phyloP scores from a whole-genome alignment of 2,888 invertebrate genomes.

The Dryomyza anilis region DNA sequence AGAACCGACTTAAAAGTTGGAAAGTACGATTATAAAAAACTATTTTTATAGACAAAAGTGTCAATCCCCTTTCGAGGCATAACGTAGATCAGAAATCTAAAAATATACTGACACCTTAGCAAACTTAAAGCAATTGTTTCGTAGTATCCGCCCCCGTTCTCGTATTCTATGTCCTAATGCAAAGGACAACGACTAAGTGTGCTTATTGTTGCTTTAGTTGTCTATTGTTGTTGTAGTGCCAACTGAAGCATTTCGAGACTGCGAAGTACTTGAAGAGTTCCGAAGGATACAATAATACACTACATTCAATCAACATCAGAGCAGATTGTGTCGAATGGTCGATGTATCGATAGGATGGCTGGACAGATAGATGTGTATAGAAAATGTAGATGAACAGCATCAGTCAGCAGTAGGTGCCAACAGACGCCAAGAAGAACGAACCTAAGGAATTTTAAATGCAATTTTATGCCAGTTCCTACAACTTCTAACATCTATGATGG shows the following conservation, averaged over 20 bases:
- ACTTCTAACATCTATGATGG: too few relatives aligned
- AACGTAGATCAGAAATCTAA: too few relatives aligned
- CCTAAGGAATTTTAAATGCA: constrained; percentile 13
- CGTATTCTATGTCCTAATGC: too few relatives aligned
- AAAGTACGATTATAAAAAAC: too few relatives aligned
- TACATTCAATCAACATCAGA: constrained; percentile 4
- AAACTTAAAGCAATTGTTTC: too few relatives aligned
- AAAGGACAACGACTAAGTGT: too few relatives aligned
- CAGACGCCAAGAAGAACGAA: neutral
- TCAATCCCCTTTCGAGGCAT: too few relatives aligned
- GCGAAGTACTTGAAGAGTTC: neutral
- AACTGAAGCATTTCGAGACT: neutral
- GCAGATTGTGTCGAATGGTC: neutral
- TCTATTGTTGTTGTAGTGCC: neutral
- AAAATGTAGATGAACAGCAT: too few relatives aligned
- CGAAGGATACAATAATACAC: constrained; percentile 9
- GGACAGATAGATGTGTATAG: neutral
- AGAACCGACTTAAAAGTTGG: too few relatives aligned
- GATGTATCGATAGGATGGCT: neutral
- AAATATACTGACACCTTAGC: too few relatives aligned
- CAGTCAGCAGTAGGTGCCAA: neutral
- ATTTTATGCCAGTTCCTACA: neutral
- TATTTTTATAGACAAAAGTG: too few relatives aligned
- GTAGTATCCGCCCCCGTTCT: too few relatives aligned
- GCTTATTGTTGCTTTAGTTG: neutral